Evolutionary conservation across 2,113 vertebrate species (phyloP), one percentile per base, ranked within the genome.

Genomic region (Choloepus hoffmanni): DNA sequence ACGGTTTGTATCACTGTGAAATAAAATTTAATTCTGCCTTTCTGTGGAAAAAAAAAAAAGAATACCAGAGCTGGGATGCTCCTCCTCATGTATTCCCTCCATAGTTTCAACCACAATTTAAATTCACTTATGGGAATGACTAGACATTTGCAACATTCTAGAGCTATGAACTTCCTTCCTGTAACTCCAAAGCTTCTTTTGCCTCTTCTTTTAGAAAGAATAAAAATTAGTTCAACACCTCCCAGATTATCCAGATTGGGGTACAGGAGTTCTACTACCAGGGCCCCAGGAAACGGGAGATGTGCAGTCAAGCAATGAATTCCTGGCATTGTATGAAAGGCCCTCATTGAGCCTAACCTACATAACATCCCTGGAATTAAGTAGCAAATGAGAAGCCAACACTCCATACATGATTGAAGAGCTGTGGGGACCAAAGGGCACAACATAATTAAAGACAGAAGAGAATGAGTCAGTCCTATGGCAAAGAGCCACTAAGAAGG

Each of bases 311-410:
- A 98, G 96, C 90, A 97, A 96, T 92, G 78, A 96, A 97, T 98
- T 97, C 95, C 96, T 98, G 97, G 98, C 95, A 91, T 10, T 55
- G 92, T 89, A 36, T 70, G 78, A 97, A 92, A 90, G 90, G 76
- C 92, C 95, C 95, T 92, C 50, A 85, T 93, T 0, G 2, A 97
- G 90, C 87, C 93, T 65, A 98, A 94, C 92, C 87, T 98, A 86
- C 67, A 9, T 90, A 96, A 94, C 93, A 97, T 98, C 98, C 96
- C 97, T 96, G 96, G 95, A 98, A 96, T 96, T 82, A 90, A 94
- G 85, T 94, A 87, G 30, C 58, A 94, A 95, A 72, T 3, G 76
- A 79, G 88, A 93, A 97, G 98, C 95, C 96, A 97, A 55, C 45
- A 53, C n/a, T 97, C 15, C 26, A 50, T 95, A 89, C 48, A 68